phyloP scores from a whole-genome alignment of 2,113 vertebrate genomes.

The cattle (Bos taurus) region DNA sequence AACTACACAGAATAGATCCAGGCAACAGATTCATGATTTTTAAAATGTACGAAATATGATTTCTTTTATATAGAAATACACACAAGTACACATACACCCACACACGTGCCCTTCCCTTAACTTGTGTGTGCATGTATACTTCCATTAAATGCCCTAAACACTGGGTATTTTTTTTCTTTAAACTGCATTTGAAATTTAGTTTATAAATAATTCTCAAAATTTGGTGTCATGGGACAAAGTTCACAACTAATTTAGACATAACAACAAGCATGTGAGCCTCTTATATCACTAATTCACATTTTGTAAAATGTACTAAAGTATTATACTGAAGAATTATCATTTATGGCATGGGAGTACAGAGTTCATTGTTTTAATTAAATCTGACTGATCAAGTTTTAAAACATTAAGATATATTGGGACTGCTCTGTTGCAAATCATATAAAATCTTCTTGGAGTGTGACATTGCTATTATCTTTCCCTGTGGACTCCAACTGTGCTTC shows the following conservation, averaged over 20 bases:
- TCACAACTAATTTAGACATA: not conserved
- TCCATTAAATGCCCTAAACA: not conserved
- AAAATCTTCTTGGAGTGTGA: not conserved
- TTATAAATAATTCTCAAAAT: not conserved
- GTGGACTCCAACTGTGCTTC: not conserved
- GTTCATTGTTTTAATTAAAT: conserved; percentile 32
- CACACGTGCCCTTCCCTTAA: not conserved
- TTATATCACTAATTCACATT: not conserved
- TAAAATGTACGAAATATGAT: not conserved
- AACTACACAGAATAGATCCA: not conserved
- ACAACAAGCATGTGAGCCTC: not conserved
- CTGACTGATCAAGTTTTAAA: conserved; percentile 8
- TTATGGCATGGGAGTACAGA: not conserved
- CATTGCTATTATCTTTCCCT: not conserved
- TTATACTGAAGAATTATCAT: not conserved
- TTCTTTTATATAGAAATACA: not conserved
- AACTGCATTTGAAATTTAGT: not conserved
- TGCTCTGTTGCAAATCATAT: not conserved
- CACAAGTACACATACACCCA: not conserved
- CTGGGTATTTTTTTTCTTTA: not conserved
- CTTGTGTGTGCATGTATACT: not conserved
- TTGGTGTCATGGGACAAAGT: not conserved
- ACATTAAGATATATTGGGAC: not conserved
- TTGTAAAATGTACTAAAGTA: not conserved
- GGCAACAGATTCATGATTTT: not conserved